These are phyloP conservation scores for Mirounga angustirostris DNA, from an alignment of 2,113 vertebrate genomes.

Conservation along the genomic window DNA sequence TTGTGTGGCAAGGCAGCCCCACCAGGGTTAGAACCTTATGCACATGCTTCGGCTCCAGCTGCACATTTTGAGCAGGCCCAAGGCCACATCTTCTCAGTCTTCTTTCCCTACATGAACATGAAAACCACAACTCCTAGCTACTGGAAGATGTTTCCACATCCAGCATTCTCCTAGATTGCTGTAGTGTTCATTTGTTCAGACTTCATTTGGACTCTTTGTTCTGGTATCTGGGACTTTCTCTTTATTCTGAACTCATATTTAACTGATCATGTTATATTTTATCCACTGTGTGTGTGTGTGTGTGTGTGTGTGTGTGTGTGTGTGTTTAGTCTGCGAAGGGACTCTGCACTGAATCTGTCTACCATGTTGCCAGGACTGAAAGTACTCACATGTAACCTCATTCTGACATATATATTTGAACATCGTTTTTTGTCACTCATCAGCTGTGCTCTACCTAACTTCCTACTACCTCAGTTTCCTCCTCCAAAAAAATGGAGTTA, in stretches of 20 bases:
- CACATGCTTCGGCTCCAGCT: not conserved
- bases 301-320: not conserved
- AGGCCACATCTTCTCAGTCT: not conserved
- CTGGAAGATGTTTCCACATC: not conserved
- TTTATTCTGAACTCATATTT: constrained; percentile 23
- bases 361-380: not conserved
- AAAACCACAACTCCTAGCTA: not conserved
- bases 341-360: not conserved
- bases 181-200: not conserved
- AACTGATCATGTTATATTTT: not conserved
- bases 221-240: not conserved
- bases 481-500: not conserved
- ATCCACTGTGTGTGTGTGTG: not conserved
- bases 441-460: not conserved
- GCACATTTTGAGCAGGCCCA: not conserved
- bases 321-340: not conserved
- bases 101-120: not conserved
- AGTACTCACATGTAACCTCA: not conserved
- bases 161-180: not conserved
- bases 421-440: not conserved
- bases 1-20: not conserved
- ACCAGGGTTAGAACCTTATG: not conserved
- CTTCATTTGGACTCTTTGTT: not conserved
- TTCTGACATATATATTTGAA: not conserved
- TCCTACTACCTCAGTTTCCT: not conserved